Conservation (phyloP, 2,113 vertebrate species). For the Pomatorhinus ruficollis region DNA sequence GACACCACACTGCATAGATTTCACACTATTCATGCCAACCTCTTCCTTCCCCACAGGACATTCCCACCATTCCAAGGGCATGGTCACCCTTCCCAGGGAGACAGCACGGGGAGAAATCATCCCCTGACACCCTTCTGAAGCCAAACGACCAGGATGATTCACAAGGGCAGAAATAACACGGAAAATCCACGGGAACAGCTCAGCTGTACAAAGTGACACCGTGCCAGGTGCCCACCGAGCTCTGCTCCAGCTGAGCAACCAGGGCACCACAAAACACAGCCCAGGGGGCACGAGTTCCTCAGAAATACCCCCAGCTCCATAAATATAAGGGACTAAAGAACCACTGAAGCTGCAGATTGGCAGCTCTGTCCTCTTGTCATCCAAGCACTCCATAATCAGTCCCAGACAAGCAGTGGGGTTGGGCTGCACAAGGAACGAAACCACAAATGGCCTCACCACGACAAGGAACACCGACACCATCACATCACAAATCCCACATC, state of each 20-base stretch:
- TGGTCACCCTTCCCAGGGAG: not conserved
- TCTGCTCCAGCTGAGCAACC: not conserved
- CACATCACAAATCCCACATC: not conserved
- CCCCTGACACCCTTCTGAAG: not conserved
- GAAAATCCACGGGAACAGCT: not conserved
- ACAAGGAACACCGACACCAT: not conserved
- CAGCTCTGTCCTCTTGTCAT: not conserved
- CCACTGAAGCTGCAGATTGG: not conserved
- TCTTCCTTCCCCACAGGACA: slow-evolving; percentile 22
- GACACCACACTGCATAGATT: not conserved
- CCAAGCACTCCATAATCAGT: not conserved
- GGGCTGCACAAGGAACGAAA: not conserved
- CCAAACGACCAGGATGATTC: not conserved
- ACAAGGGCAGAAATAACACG: not conserved
- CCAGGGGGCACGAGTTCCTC: fast-evolving
- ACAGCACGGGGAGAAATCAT: not conserved
- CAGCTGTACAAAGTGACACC: not conserved
- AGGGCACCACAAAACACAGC: not conserved
- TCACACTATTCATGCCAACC: not conserved
- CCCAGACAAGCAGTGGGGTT: not conserved
- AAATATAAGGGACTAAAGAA: fast-evolving
- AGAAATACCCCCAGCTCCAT: not conserved
- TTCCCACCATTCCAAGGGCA: slow-evolving; percentile 37
- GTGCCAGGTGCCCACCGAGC: not conserved
- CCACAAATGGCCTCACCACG: not conserved